Evolutionary conservation across 1,140 invertebrate genomes (phyloP), one percentile per base, ranked within the genome.

Genomic region (Eurosta solidaginis): DNA sequence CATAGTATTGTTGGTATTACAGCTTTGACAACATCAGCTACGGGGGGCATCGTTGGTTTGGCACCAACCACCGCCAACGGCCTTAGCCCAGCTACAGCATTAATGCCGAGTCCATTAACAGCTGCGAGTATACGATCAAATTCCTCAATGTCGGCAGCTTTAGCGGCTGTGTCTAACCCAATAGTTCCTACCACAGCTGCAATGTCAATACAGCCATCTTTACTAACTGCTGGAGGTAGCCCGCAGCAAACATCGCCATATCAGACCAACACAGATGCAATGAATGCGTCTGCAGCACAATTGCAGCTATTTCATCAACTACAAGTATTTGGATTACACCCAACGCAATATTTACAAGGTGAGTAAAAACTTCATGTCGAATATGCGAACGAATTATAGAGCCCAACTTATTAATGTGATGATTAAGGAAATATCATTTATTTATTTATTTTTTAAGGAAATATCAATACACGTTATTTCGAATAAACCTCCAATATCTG

Each of bases 221-320:
- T 89, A 88, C 29, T 75, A 45, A 47, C 44, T 29, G 50, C 77
- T 12, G 78, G 76, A 9, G 78, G 75, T 50, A 73, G 76, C 27
- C 75, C 77, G 22, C 78, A 79, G 59, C 78, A 73, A 12, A 40
- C 76, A n/a, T 80, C 79, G 63, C 79, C 84, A 2, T 85, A 82
- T 80, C 81, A 84, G 40, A 81, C 77, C 17, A 77, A 79, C 29
- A 27, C 77, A 49, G 74, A 59, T 14, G 92, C 91, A 7, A 90
- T 91, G 78, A 90, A 90, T 4, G 89, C 90, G 22, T 82, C 92
- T 50, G 90, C 92, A 44, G 90, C 91, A 40, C 92, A 92, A 54
- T 83, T 94, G 80, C 93, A 94, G 83, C 90, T 95, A 50, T 88
- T 95, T 83, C 94, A 95, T 82, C 94, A 93, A 86, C 90, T 93